Base-by-base conservation (phyloP, 2,888 invertebrate species). In the Anarsia innoxiella region DNA sequence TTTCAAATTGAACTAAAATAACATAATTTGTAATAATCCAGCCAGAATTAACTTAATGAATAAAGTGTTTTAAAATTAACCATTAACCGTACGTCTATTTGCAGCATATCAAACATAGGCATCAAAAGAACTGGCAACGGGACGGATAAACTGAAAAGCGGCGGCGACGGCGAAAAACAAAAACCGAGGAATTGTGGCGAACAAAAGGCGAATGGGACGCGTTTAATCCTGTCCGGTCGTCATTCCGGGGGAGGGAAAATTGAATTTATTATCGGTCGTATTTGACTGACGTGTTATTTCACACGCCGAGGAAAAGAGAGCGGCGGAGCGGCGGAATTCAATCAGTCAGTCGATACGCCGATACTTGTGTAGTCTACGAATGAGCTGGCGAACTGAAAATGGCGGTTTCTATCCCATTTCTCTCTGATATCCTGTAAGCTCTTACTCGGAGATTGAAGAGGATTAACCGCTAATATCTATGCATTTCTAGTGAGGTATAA, bases 201-300 rank as follows among this genome's bases (percentile, higher is more conserved):
- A 82, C 80, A 82, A 83, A 78, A 79, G 76, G 67, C 70, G 78
- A 73, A 68, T 66, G 64, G 70, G 70, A 72, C 75, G 62, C 66
- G 62, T 76, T 80, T 83, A 82, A 83, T 82, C 79, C 78, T 67
- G 77, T 68, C 76, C 77, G 71, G 74, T 61, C 74, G 76, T 68
- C 75, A 71, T 76, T 76, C 66, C 66, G 64, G 59, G 66, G 57
- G 56, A 66, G 70, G 61, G 76, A 77, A 80, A 84, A 83, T 83
- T 82, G 82, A 83, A 84, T 84, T 83, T 84, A 83, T 83, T 79
- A 84, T 80, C 73, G 72, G 68, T 73, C 72, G 74, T 78, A 67
- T 82, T 80, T 83, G 83, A 83, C 70, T 82, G 83, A 83, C 83
- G 75, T 82, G 82, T 80, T 83, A 82, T 83, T 83, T 82, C 80